Evolutionary conservation across 30 jellyfish, hydroid and myxozoan species (phyloP).

Genomic region (Cassiopea xamachana): DNA sequence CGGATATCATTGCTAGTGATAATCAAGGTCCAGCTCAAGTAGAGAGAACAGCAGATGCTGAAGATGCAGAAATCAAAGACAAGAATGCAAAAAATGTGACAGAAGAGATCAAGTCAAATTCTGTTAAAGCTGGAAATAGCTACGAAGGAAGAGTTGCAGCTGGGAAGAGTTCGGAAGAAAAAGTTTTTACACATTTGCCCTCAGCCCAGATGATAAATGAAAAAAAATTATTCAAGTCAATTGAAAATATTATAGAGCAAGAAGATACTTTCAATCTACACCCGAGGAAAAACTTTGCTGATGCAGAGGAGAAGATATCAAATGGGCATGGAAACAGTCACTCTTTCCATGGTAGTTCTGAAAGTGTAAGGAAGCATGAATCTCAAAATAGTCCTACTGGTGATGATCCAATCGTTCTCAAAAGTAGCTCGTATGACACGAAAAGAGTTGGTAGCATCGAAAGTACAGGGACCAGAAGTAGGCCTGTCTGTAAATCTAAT

Average conservation of each 20-base stretch:
- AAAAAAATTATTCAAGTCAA: not conserved
- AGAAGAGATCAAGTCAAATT: not conserved
- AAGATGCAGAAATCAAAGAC: not conserved
- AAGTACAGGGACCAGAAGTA: not conserved
- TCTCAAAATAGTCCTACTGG: not conserved
- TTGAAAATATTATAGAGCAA: slow-evolving; percentile 3
- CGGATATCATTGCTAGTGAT: slow-evolving; percentile 16
- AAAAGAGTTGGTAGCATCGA: not conserved
- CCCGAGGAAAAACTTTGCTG: not conserved
- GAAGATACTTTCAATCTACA: not conserved
- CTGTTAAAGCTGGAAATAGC: not conserved
- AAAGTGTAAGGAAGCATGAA: not conserved
- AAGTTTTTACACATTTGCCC: not conserved
- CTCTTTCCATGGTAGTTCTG: not conserved
- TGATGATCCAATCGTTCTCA: not conserved
- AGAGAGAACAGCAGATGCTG: not conserved
- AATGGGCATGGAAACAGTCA: not conserved
- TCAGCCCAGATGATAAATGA: not conserved
- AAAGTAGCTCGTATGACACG: not conserved
- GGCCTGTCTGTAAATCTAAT: slow-evolving; percentile 9
- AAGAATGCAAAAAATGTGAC: not conserved
- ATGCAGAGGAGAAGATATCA: not conserved
- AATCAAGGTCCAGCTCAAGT: not conserved
- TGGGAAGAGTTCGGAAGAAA: not conserved
- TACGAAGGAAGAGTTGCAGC: not conserved